Percentiles rank a stretch among this genome's conserved stretches.
Conservation (phyloP, 2,797 vertebrate species). For the Caiman crocodilus region DNA sequence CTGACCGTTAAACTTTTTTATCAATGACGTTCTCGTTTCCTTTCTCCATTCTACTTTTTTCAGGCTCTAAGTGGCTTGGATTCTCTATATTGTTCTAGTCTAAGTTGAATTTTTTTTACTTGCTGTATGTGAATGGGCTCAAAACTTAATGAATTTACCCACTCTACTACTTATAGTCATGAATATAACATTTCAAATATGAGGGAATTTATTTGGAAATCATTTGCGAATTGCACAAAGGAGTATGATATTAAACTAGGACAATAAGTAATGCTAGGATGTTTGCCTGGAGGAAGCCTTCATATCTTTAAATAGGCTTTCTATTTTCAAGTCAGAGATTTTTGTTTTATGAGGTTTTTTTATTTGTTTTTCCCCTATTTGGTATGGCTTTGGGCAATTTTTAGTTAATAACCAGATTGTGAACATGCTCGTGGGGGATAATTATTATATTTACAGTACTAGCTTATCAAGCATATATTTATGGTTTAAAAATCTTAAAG, state of each 20-base stretch:
- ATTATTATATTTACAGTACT: not conserved
- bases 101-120: not conserved
- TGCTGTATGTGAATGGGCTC: not conserved
- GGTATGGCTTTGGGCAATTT: not conserved
- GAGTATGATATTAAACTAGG: slow-evolving; percentile 55
- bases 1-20: not conserved
- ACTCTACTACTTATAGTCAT: slow-evolving; percentile 23
- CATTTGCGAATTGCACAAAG: slow-evolving; percentile 34
- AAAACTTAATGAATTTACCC: not conserved
- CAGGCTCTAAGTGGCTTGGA: slow-evolving; percentile 35
- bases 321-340: slow-evolving; percentile 26
- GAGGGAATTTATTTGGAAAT: slow-evolving; percentile 52
- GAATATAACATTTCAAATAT: slow-evolving; percentile 25
- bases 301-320: slow-evolving; percentile 45
- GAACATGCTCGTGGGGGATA: not conserved
- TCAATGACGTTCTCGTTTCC: slow-evolving; percentile 6
- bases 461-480: not conserved
- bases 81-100: not conserved
- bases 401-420: not conserved
- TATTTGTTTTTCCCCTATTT: not conserved
- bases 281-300: slow-evolving; percentile 51
- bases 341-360: slow-evolving; percentile 29
- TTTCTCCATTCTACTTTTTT: not conserved
- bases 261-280: slow-evolving; percentile 64
- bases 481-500: not conserved